Conservation (phyloP, 1,140 invertebrate genomes). For the Bombus turneri region DNA sequence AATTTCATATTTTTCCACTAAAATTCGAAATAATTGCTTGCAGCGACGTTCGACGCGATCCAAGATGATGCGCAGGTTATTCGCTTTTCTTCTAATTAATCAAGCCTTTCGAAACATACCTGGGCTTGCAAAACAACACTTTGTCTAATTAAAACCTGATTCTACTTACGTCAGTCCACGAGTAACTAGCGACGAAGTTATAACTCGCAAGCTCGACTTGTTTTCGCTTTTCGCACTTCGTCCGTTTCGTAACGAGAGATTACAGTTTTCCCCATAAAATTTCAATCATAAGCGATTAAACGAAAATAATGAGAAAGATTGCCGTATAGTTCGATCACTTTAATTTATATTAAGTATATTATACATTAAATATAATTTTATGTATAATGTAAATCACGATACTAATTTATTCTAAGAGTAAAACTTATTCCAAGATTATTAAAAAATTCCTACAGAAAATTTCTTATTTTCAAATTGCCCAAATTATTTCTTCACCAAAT, state of each 20-base stretch:
- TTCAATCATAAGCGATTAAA: neutral
- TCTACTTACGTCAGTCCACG: neutral
- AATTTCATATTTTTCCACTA: neutral
- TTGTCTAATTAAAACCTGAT: conserved; percentile 19
- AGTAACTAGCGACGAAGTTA: neutral
- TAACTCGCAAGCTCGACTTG: neutral
- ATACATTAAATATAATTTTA: too few relatives aligned
- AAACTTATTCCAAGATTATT: neutral
- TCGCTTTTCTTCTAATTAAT: conserved; percentile 3
- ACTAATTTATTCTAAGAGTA: too few relatives aligned
- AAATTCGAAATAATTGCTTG: neutral
- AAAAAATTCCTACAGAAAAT: neutral
- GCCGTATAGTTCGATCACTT: too few relatives aligned
- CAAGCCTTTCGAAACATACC: neutral
- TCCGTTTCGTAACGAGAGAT: neutral
- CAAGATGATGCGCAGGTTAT: neutral
- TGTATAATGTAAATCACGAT: too few relatives aligned
- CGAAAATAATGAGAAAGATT: neutral
- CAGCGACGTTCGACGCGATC: neutral
- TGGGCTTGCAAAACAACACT: neutral
- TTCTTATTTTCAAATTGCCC: too few relatives aligned
- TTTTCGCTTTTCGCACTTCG: too few relatives aligned
- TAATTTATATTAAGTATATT: too few relatives aligned
- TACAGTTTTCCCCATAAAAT: neutral
- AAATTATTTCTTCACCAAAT: neutral